Evolutionary conservation across 2,113 vertebrate species (phyloP), one percentile per base, ranked within the genome.

Genomic region (Limanda limanda): DNA sequence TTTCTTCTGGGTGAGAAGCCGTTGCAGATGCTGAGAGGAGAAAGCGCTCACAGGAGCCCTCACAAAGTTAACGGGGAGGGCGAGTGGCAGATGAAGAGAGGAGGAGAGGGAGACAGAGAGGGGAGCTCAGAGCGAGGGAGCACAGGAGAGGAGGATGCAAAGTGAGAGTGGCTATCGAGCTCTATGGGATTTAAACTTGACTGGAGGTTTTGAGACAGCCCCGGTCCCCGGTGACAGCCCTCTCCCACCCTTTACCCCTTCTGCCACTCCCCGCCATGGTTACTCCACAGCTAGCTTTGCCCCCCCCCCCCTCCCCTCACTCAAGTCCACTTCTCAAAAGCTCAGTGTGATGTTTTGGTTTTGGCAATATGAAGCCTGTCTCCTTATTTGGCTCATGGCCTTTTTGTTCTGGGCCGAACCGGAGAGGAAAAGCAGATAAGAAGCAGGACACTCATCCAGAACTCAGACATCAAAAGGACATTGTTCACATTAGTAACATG

Each of bases 371-470:
- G 64, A 87, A 85, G 83, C 78, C 86, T 75, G 71, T 92, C 69
- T 91, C 96, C 96, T 95, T 97, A 96, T 98, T 97, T 97, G 96
- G 96, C 81, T 90, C 76, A 89, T 64, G 88, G 68, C 56, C 57
- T 59, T 69, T 60, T 60, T 71, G 59, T 73, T 81, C 62, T 47
- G 72, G 14, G 52, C n/a, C 56, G 40, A 58, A 20, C 59, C 24
- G 42, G 54, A 63, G 58, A 77, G 25, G 12, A 81, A 76, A 15
- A 62, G 9, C 62, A 68, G 65, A 75, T 70, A 75, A 84, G 67
- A 76, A 52, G 85, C 78, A 88, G 24, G 27, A 78, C 76, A 87
- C 86, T 63, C 18, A 82, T 54, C 71, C 2, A 81, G 1, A 90
- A 25, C 68, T 94, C 93, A 94, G 91, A 89, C 92, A 92, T 96